Percentiles rank a stretch among this genome's conserved stretches.
Conservation (phyloP, 2,797 vertebrate genomes). For the Chromis chromis region DNA sequence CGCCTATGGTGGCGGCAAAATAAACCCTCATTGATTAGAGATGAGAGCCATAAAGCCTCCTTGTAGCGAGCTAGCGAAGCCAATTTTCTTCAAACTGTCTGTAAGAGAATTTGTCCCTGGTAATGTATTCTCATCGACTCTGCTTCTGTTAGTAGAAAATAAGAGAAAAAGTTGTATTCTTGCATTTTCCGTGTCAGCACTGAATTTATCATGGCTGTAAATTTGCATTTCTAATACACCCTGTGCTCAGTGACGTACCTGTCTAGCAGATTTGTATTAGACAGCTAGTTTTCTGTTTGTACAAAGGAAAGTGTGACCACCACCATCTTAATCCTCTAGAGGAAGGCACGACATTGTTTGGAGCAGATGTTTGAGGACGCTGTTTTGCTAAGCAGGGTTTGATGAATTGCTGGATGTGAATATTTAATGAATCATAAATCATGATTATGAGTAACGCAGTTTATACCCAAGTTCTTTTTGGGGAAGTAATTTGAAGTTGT, state of each 20-base stretch:
- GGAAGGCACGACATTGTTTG: background rate
- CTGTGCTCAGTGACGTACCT: background rate
- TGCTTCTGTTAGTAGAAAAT: constrained; percentile 17
- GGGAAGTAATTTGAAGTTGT: constrained; percentile 60
- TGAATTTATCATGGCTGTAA: constrained; percentile 8
- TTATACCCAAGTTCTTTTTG: constrained; percentile 55
- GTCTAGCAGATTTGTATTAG: background rate
- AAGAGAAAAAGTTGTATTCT: constrained; percentile 9
- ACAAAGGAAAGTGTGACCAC: background rate
- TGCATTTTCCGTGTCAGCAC: background rate
- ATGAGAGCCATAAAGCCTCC: constrained; percentile 33
- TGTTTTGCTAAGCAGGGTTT: constrained; percentile 42
- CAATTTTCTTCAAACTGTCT: constrained; percentile 15
- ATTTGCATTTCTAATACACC: background rate
- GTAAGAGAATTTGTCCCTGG: background rate
- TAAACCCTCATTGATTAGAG: constrained; percentile 36
- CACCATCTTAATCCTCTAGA: background rate
- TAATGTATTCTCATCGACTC: constrained; percentile 14
- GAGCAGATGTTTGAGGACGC: constrained; percentile 51
- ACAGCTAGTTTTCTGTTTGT: background rate
- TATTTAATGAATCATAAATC: constrained; percentile 64
- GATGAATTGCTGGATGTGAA: constrained; percentile 53
- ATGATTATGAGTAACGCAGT: constrained; percentile 42
- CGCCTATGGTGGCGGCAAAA: constrained; percentile 5
- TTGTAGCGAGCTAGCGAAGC: constrained; percentile 28